Evolutionary conservation across 2,113 vertebrate species (phyloP), one percentile per base, ranked within the genome.

Genomic region (Podarcis muralis): DNA sequence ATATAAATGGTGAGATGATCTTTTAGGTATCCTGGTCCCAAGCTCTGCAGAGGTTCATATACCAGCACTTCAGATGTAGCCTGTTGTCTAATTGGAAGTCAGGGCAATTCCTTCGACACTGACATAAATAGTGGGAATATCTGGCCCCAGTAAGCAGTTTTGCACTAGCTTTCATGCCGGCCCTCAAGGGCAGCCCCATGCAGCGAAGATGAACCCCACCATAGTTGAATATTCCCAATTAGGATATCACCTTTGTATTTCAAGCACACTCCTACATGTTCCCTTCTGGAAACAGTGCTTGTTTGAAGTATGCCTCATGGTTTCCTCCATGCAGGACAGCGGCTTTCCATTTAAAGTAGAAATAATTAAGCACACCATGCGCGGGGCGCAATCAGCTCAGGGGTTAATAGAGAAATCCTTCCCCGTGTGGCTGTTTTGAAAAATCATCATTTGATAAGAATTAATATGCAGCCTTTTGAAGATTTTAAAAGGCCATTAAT

Each of bases 301-400:
- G 90, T 89, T 88, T 87, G 57, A 83, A 66, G 30, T 57, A n/a
- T 79, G 25, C 84, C 66, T 83, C 4, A 68, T 88, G 80, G 87
- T 89, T 85, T 92, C 85, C 57, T 92, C 90, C 93, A 93, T 94
- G 79, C 78, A 88, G 75, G 86, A 43, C 91, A 91, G 87, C 90
- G 81, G 4, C 15, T 90, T 57, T 93, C 91, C 66, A 53, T 72
- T 86, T 79, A 4, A 30, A 32, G 9, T 37, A 59, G 72, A 89
- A 89, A 13, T 86, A 90, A 94, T 94, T 89, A 95, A 90, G 77
- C 15, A 87, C 90, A 53, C 30, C 8, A 86, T 88, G 66, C 71
- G 88, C 86, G 85, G 77, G 81, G 53, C 77, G 72, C 83, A 59
- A 5, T 77, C 22, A 72, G 1, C 78, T 69, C 12, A 43, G 68